Percentiles rank a stretch among this genome's conserved stretches.
Evolutionary conservation across 2,888 invertebrate genomes (phyloP).

Genomic region (Mylabris sibirica): DNA sequence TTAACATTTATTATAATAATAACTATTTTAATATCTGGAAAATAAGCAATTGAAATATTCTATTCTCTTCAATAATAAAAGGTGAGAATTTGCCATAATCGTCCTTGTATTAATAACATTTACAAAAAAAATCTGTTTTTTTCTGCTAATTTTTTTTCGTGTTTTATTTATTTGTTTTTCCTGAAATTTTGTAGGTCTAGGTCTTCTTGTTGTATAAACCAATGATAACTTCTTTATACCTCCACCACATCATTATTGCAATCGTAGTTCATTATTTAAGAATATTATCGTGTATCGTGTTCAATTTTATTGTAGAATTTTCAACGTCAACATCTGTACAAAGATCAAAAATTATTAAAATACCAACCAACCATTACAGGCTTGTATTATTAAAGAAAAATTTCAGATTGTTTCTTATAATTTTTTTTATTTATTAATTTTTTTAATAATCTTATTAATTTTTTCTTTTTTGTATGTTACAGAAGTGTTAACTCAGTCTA

Average conservation of each 20-base stretch:
- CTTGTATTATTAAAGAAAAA: conserved; percentile 25
- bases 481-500: conserved; percentile 61
- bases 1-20: not conserved
- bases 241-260: conserved; percentile 26
- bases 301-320: conserved; percentile 34
- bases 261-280: conserved; percentile 14
- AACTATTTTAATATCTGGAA: not conserved
- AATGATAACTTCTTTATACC: conserved; percentile 54
- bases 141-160: not conserved
- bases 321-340: conserved; percentile 27
- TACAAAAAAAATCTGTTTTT: not conserved
- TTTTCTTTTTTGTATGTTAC: conserved; percentile 52
- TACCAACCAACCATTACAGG: conserved; percentile 17
- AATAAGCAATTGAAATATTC: not conserved
- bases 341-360: conserved; percentile 20
- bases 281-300: conserved; percentile 28
- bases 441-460: conserved; percentile 7
- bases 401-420: conserved; percentile 26
- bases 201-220: conserved; percentile 43
- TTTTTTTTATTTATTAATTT: not conserved
- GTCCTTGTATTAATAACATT: conserved; percentile 34
- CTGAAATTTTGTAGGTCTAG: conserved; percentile 49
- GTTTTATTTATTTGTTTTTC: conserved; percentile 12
- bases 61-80: not conserved
- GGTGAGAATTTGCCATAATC: not conserved